A percentile compares a stretch with the other conserved stretches of the same genome.
These are phyloP conservation scores for Drosophila obscura DNA, from an alignment of 1,140 invertebrate genomes.

Conservation along the genomic window DNA sequence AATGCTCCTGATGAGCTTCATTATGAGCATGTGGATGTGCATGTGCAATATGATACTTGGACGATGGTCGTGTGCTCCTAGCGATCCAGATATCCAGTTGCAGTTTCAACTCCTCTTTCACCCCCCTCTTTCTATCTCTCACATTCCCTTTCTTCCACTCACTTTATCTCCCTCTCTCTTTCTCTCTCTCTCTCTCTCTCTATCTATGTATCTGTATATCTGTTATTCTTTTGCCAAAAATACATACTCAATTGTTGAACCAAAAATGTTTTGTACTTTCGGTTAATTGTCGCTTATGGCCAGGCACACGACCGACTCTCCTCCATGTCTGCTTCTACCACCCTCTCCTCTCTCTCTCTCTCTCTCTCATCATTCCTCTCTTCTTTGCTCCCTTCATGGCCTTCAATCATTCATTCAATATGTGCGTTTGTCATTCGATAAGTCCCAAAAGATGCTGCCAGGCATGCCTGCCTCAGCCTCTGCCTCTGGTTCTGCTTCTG, in stretches of 20 bases:
- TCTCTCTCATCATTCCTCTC: neutral
- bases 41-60: slow-evolving; percentile 72
- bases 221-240: slow-evolving; percentile 28
- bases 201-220: slow-evolving; percentile 2
- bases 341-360: neutral
- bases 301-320: slow-evolving; percentile 42
- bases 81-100: slow-evolving; percentile 64
- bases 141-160: neutral
- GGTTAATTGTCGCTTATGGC: slow-evolving; percentile 66
- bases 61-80: slow-evolving; percentile 58
- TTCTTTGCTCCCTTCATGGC: slow-evolving; percentile 25
- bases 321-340: neutral
- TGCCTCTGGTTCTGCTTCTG: neutral
- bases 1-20: slow-evolving; percentile 41
- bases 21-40: slow-evolving; percentile 43
- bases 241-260: slow-evolving; percentile 20
- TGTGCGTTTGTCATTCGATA: slow-evolving; percentile 58
- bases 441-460: slow-evolving; percentile 49
- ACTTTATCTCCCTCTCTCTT: neutral
- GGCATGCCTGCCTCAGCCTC: slow-evolving; percentile 28
- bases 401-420: slow-evolving; percentile 69
- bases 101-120: slow-evolving; percentile 47
- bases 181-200: slow-evolving; percentile 1
- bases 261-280: slow-evolving; percentile 36
- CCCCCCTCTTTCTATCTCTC: slow-evolving; percentile 14